phyloP scores from a whole-genome alignment of 2,797 vertebrate species.

The Cossypha heuglini region DNA sequence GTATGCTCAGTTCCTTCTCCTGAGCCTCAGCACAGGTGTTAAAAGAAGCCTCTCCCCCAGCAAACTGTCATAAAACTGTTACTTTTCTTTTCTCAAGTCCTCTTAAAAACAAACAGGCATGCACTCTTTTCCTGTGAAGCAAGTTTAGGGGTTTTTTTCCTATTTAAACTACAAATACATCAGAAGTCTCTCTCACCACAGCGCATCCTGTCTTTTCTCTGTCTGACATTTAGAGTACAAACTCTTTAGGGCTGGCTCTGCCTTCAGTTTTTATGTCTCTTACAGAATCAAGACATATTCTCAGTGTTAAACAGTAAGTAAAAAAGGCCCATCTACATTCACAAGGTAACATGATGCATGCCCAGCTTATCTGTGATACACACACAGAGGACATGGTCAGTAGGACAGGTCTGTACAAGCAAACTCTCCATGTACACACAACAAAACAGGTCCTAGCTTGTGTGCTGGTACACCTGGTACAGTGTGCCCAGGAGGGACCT shows the following conservation, averaged over 20 bases:
- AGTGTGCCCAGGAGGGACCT: neutral
- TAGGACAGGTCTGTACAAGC: neutral
- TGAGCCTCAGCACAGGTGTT: constrained; percentile 8
- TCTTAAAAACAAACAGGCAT: constrained; percentile 17
- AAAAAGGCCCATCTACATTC: neutral
- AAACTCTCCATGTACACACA: neutral
- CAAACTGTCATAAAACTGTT: constrained; percentile 50
- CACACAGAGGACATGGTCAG: neutral
- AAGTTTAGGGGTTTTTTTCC: neutral
- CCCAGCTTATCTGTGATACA: neutral
- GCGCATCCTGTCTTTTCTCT: constrained; percentile 48
- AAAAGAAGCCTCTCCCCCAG: constrained; percentile 12
- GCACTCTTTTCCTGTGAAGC: constrained; percentile 39
- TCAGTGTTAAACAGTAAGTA: neutral
- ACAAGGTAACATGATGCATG: neutral
- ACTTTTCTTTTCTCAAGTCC: constrained; percentile 8
- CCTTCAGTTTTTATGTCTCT: neutral
- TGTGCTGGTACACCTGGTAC: neutral
- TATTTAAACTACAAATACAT: constrained; percentile 55
- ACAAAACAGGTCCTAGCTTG: neutral
- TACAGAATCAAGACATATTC: neutral
- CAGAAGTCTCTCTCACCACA: constrained; percentile 51
- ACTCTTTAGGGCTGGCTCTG: constrained; percentile 18
- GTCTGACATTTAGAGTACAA: constrained; percentile 54
- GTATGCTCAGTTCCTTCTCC: constrained; percentile 10